Evolutionary conservation across 2,113 vertebrate species (phyloP).

Genomic region (Recurvirostra avosetta): DNA sequence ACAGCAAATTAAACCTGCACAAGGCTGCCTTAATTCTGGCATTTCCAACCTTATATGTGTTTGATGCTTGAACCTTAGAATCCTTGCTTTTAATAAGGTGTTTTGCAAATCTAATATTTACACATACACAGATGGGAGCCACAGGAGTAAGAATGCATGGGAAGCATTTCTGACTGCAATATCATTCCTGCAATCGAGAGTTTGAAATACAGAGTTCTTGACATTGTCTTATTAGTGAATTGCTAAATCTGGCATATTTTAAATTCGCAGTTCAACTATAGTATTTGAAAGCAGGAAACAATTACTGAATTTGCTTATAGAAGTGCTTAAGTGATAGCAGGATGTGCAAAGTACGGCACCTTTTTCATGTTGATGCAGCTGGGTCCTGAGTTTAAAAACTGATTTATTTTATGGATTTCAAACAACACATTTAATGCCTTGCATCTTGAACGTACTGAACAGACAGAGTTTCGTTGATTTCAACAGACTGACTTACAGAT

Average conservation of each 20-base stretch:
- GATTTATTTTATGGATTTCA: not conserved
- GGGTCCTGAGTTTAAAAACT: not conserved
- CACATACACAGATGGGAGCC: not conserved
- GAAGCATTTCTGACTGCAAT: not conserved
- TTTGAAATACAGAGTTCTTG: not conserved
- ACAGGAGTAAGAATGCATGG: not conserved
- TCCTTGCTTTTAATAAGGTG: not conserved
- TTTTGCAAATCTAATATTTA: not conserved
- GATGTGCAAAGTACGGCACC: not conserved
- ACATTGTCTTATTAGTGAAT: not conserved
- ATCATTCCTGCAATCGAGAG: not conserved
- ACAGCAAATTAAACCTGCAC: not conserved
- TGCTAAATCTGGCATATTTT: not conserved
- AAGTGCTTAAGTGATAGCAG: not conserved
- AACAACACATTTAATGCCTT: not conserved
- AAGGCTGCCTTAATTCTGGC: not conserved
- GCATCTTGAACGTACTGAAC: not conserved
- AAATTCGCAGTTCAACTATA: not conserved
- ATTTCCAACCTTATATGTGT: not conserved
- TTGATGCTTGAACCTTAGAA: not conserved
- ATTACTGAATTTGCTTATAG: conserved; percentile 7
- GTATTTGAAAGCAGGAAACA: not conserved
- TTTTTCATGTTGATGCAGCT: not conserved
- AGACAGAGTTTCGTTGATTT: not conserved
- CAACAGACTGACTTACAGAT: not conserved